phyloP scores from a whole-genome alignment of 2,113 vertebrate species.

The Girardinichthys multiradiatus region DNA sequence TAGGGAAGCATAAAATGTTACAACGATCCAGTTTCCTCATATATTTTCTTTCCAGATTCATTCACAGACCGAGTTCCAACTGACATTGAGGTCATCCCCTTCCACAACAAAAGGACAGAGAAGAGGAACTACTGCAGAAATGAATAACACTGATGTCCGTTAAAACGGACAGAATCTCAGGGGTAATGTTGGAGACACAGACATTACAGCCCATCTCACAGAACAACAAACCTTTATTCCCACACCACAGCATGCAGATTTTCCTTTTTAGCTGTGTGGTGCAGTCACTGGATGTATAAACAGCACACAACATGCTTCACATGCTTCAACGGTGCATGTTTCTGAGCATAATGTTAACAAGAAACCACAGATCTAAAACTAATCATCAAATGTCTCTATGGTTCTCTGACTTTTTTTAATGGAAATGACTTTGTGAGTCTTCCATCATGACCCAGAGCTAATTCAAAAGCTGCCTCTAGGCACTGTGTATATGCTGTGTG shows the following conservation, averaged over 20 bases:
- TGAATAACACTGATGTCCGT: neutral
- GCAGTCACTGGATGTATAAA: neutral
- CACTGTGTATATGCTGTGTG: constrained; percentile 28
- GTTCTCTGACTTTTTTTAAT: constrained; percentile 11
- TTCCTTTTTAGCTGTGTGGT: neutral
- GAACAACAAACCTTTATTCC: neutral
- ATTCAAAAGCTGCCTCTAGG: constrained; percentile 40
- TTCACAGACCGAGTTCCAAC: too few relatives aligned
- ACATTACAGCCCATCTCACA: neutral
- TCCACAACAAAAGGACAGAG: neutral
- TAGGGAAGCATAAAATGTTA: too few relatives aligned
- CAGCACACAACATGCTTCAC: neutral
- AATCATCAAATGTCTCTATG: constrained; percentile 2
- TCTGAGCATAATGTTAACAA: neutral
- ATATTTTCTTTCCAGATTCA: too few relatives aligned
- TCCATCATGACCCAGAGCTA: constrained; percentile 15
- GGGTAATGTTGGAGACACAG: neutral
- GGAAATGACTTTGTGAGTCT: neutral
- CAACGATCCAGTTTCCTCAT: too few relatives aligned
- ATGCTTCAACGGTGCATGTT: neutral
- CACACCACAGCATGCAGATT: neutral
- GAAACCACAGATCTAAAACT: constrained; percentile 27
- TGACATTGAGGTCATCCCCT: too few relatives aligned
- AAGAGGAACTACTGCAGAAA: neutral
- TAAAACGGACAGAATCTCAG: neutral